Evolutionary conservation across 2,113 vertebrate species (phyloP), one percentile per base, ranked within the genome.

Genomic region (Indicator indicator): DNA sequence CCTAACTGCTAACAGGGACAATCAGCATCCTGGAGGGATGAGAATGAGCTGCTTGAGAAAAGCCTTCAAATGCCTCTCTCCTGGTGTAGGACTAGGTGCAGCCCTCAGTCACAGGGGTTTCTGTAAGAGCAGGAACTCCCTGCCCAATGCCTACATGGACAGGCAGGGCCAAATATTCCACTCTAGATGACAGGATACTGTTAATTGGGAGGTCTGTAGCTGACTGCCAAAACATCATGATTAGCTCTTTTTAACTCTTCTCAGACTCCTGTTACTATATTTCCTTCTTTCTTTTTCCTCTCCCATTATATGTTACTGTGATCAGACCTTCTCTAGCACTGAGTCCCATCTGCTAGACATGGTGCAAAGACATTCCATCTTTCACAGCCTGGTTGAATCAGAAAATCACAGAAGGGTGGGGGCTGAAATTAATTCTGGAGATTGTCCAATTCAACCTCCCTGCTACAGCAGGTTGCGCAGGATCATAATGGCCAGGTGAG

Each of bases 91-190:
- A 16, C 19, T 26, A 70, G 42, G 14, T 11, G 32, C 16, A 64
- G 30, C 4, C 46, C 26, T 62, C 16, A 2, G 38, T 3, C 33
- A 9, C 28, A 5, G 15, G 0, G 0, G 17, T 27, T 79, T 7
- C 23, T 42, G 20, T 28, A 20, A 55, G 15, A 88, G 54, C 26
- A 12, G n/a, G 14, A 83, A 10, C 33, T n/a, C 27, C 23, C 33
- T 26, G 27, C 17, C 33, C 56, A 38, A 16, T 1, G 0, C 16
- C 36, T 19, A n/a, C 0, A 0, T 16, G 30, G 60, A 24, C 10
- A 50, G 30, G 16, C 0, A 18, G 16, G 33, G 19, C 38, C 59
- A 48, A 54, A 67, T 32, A 21, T 13, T 38, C 10, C 50, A 30
- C 54, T 30, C 12, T 33, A 28, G 21, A 3, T 7, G 20, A 46